phyloP scores from a whole-genome alignment of 2,888 invertebrate genomes.

The Chymomyza caudatula region DNA sequence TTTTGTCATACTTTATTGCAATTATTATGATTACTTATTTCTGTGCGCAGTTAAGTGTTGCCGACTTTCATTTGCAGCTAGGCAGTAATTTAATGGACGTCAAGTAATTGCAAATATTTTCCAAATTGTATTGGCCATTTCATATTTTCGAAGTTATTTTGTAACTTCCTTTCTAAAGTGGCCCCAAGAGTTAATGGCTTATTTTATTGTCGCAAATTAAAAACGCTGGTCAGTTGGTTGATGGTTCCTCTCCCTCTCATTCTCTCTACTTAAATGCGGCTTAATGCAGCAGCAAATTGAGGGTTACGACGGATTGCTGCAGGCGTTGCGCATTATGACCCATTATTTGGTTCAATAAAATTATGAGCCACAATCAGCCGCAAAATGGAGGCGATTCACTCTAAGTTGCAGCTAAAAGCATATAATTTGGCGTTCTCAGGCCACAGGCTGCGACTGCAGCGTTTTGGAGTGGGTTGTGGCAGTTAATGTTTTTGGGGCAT shows the following conservation, averaged over 20 bases:
- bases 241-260: not conserved
- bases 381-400: slow-evolving; percentile 24
- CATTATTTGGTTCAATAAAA: slow-evolving; percentile 73
- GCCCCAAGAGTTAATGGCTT: slow-evolving; percentile 42
- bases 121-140: slow-evolving; percentile 65
- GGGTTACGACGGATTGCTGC: slow-evolving; percentile 8
- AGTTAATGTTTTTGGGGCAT: not conserved
- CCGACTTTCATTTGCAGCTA: slow-evolving; percentile 38
- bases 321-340: slow-evolving; percentile 33
- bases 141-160: slow-evolving; percentile 54
- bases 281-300: slow-evolving; percentile 54
- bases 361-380: slow-evolving; percentile 46
- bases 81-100: slow-evolving; percentile 62
- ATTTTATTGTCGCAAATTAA: slow-evolving; percentile 69
- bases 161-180: slow-evolving; percentile 47
- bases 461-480: slow-evolving; percentile 19
- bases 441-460: slow-evolving; percentile 1
- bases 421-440: slow-evolving; percentile 56
- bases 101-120: slow-evolving; percentile 69
- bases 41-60: slow-evolving; percentile 43
- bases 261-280: slow-evolving; percentile 1
- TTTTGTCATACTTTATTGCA: slow-evolving; percentile 15
- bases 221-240: slow-evolving; percentile 14
- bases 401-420: slow-evolving; percentile 53
- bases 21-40: slow-evolving; percentile 71